Evolutionary conservation across 2,797 vertebrate genomes (phyloP).

Genomic region (Cynodonichthys magdalenae): DNA sequence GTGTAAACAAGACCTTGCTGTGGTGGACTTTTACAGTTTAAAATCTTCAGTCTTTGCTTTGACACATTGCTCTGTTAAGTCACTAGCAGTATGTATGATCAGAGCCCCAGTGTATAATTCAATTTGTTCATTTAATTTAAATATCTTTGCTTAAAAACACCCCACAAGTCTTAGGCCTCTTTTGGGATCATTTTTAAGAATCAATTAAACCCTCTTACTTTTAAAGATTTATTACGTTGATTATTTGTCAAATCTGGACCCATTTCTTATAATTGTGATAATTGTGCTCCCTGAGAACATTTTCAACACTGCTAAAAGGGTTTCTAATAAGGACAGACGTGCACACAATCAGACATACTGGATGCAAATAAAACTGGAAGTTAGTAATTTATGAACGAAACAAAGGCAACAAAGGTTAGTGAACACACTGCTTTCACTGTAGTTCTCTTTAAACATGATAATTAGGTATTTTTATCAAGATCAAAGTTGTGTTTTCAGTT

Average conservation of each 20-base stretch:
- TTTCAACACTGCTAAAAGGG: not conserved
- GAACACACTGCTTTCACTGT: not conserved
- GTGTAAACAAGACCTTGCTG: too few relatives aligned
- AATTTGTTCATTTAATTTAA: constrained; percentile 13
- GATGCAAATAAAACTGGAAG: constrained; percentile 12
- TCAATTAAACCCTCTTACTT: not conserved
- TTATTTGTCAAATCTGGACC: not conserved
- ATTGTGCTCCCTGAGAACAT: not conserved
- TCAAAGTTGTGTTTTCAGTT: not conserved
- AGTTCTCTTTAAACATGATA: not conserved
- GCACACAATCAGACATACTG: constrained; percentile 14
- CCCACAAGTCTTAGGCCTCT: not conserved
- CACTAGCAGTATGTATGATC: not conserved
- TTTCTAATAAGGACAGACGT: constrained; percentile 5
- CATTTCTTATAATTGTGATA: constrained; percentile 1
- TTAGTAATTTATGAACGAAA: constrained; percentile 12
- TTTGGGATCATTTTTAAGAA: not conserved
- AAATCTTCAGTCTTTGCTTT: too few relatives aligned
- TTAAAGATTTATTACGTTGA: constrained; percentile 5
- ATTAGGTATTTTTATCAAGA: not conserved
- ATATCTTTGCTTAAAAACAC: constrained; percentile 7
- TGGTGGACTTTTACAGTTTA: too few relatives aligned
- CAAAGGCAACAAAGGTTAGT: constrained; percentile 10
- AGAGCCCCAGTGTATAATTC: not conserved
- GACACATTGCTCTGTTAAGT: too few relatives aligned